Base-by-base conservation (phyloP, 1,140 invertebrate genomes). In the Batillaria attramentaria region DNA sequence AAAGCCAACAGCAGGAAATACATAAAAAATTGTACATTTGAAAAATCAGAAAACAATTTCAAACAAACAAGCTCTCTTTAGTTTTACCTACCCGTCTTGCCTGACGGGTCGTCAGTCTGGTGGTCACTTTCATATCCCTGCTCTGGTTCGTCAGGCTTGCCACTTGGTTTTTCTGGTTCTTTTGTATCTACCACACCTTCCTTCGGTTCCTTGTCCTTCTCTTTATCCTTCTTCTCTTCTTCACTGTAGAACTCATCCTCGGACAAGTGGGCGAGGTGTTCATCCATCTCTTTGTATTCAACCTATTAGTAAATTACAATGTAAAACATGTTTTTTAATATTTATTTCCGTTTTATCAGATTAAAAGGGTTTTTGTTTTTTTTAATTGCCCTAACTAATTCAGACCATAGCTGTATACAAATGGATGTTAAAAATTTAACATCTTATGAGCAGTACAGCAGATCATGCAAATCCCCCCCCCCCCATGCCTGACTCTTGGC, bases 261-360 rank as follows among this genome's bases (percentile, higher is more conserved):
- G 20, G 89, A 89, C 54, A 90, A 79, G 33, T 88, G 88, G 2
- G 87, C 86, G 1, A 87, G 69, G 43, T 88, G 87, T 43, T 88
- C 88, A 77, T 90, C 89, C 83, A 87, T 88, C 77, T 91, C 90
- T 72, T 89, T 89, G 77, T 90, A 89, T 79, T 91, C 90, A 72
- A 90, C 89, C 88, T 91, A 62, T 43, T 46, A 72, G 62, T 43
- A 74, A 39, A 66, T 62, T 24, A 13, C n/a, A 62, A 24, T 8
- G 33, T 24, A n/a, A 60, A 24, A 60, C 33, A 4, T 28, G 20
- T 60, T 50, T 24, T 13, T 13, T 50, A 50, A 50, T 50, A 24
- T 24, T 24, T 24, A 50, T 13, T 24, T 50, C 46, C 24, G 46
- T n/a, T n/a, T n/a, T n/a, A n/a, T n/a, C n/a, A n/a, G 57, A 60